Percentiles rank a stretch among this genome's conserved stretches.
Evolutionary conservation across 2,888 invertebrate species (phyloP).

Genomic region (Gymnocheta viridis): DNA sequence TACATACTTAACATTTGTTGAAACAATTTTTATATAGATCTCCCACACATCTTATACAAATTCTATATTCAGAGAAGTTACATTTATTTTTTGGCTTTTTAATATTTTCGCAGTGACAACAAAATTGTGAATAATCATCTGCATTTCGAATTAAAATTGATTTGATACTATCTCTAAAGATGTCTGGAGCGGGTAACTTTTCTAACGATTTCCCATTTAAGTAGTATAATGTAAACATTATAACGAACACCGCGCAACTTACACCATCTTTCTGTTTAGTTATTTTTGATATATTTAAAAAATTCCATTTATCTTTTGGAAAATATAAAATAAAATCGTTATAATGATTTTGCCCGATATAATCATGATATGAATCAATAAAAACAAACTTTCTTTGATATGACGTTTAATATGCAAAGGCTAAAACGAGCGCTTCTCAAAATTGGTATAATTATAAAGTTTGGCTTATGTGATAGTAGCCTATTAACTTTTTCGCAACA

Average conservation of each 20-base stretch:
- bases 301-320: constrained; percentile 10
- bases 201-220: not conserved
- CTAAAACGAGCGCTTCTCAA: too few relatives aligned
- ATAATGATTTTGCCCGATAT: not conserved
- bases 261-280: constrained; percentile 4
- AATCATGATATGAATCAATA: not conserved
- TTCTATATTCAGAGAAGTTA: not conserved
- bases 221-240: constrained; percentile 4
- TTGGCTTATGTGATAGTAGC: not conserved
- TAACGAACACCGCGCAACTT: constrained; percentile 6
- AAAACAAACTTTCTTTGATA: not conserved
- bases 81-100: not conserved
- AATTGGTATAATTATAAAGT: constrained; percentile 2
- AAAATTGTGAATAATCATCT: too few relatives aligned
- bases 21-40: not conserved
- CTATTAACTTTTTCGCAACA: not conserved
- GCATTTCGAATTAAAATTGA: not conserved
- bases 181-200: not conserved
- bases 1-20: not conserved
- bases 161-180: not conserved
- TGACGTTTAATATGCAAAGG: not conserved
- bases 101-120: constrained; percentile 10
- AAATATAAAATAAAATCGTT: not conserved
- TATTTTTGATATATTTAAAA: not conserved
- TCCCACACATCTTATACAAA: not conserved